Conservation (phyloP, 2,888 invertebrate species). For the Dendrolimus houi region DNA sequence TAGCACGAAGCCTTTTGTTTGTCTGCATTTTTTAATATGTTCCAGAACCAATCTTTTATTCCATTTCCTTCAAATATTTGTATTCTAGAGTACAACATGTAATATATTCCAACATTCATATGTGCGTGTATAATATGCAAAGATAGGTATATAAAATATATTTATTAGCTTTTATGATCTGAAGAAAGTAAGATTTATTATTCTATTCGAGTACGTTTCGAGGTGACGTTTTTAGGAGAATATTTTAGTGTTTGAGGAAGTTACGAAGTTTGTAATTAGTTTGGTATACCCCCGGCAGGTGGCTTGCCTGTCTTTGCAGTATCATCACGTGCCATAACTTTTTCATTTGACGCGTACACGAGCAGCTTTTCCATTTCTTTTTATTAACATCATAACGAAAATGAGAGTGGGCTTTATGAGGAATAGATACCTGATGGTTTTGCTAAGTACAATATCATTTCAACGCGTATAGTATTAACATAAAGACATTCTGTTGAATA, state of each 20-base stretch:
- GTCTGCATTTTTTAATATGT: too few species aligned
- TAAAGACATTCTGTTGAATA: neutral
- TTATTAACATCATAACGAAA: slow-evolving; percentile 74
- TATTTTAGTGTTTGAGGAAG: slow-evolving; percentile 72
- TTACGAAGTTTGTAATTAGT: slow-evolving; percentile 72
- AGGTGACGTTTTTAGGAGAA: slow-evolving; percentile 72
- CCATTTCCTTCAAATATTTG: too few species aligned
- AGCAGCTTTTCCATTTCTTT: slow-evolving; percentile 72
- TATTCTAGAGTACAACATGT: too few species aligned
- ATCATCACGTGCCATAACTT: slow-evolving; percentile 74
- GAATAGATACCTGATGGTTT: slow-evolving; percentile 60
- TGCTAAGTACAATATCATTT: slow-evolving; percentile 36
- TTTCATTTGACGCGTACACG: slow-evolving; percentile 72
- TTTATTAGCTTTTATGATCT: slow-evolving; percentile 11
- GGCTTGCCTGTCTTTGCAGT: slow-evolving; percentile 56
- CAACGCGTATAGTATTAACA: slow-evolving; percentile 9
- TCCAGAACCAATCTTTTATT: too few species aligned
- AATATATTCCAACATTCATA: too few species aligned
- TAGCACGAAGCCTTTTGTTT: too few species aligned
- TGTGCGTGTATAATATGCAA: too few species aligned
- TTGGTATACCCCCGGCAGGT: slow-evolving; percentile 57
- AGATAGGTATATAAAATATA: neutral
- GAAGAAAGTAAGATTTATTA: slow-evolving; percentile 46
- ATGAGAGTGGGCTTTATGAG: slow-evolving; percentile 67
- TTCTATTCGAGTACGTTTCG: slow-evolving; percentile 46